These are phyloP conservation scores for Hypselothyrea guttata DNA, from an alignment of 2,888 invertebrate genomes.

Conservation along the genomic window DNA sequence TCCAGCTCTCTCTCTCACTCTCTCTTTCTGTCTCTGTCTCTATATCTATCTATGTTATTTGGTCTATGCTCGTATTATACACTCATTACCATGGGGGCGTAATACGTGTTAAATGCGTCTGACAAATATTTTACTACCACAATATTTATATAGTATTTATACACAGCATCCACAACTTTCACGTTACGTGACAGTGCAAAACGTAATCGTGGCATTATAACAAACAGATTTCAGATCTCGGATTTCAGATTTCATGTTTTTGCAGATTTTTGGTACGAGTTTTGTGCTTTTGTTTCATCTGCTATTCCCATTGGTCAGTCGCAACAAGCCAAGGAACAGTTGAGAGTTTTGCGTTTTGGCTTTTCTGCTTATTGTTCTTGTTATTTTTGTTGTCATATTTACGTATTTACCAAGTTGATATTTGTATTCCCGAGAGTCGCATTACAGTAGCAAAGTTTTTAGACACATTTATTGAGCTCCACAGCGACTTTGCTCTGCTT, in stretches of 20 bases:
- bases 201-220: conserved; percentile 61
- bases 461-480: conserved; percentile 55
- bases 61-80: conserved; percentile 55
- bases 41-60: too few species aligned
- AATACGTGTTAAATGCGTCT: conserved; percentile 70
- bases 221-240: conserved; percentile 31
- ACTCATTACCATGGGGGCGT: conserved; percentile 75
- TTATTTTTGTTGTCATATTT: conserved; percentile 41
- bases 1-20: too few species aligned
- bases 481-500: conserved; percentile 27
- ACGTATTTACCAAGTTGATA: conserved; percentile 51
- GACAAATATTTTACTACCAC: conserved; percentile 63
- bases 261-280: conserved; percentile 34
- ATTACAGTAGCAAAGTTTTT: conserved; percentile 53
- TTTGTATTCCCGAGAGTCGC: conserved; percentile 58
- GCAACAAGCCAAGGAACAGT: too few species aligned
- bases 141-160: conserved; percentile 49
- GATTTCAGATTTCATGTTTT: conserved; percentile 14
- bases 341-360: conserved; percentile 17
- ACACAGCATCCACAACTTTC: neutral
- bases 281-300: conserved; percentile 58
- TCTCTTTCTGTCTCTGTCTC: too few species aligned
- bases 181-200: conserved; percentile 40
- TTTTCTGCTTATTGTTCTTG: conserved; percentile 30
- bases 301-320: conserved; percentile 64